Base-by-base conservation (phyloP, 2,888 invertebrate genomes). In the Nymphalis c-album region DNA sequence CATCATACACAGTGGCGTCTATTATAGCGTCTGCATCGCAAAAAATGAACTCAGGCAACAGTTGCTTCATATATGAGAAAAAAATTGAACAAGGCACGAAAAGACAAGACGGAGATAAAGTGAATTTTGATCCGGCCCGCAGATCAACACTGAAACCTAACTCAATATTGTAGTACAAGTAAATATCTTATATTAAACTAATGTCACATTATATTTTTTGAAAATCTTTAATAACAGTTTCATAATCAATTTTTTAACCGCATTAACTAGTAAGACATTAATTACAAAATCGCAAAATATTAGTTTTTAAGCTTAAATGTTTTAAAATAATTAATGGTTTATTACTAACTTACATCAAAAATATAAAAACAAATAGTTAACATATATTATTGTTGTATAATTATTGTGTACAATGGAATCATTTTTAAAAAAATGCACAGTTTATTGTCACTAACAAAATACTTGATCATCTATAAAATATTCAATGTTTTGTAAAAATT, bases 1-100 rank as follows among this genome's bases (percentile, higher is more conserved):
- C 86, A 7, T 77, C 83, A 20, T 72, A 76, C 64, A 80, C 79
- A 4, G 77, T 79, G 66, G 83, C 85, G 10, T 79, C 82, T 0
- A 83, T 88, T 67, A 84, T 88, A 65, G 77, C 85, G 22, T 77
- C 82, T 18, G 80, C 82, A 6, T 82, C 85, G 5, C 73, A 73
- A 51, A 78, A 76, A 71, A 84, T 85, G 76, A 67, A 74, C 35
- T 67, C 74, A 17, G 79, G 80, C 70, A 47, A 74, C 74, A 71
- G 75, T 57, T 70, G 77, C 64, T 81, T 86, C 69, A 80, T 71
- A 73, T 86, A 85, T 68, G 80, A 78, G 55, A 76, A 82, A 61
- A 77, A 73, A 74, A 81, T 83, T 69, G 84, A 84, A 78, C 73
- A 76, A 72, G 76, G 76, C n/a, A 60, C 59, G 18, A 69, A 61